Evolutionary conservation across 2,113 vertebrate species (phyloP), one percentile per base, ranked within the genome.

Genomic region (Takifugu flavidus): DNA sequence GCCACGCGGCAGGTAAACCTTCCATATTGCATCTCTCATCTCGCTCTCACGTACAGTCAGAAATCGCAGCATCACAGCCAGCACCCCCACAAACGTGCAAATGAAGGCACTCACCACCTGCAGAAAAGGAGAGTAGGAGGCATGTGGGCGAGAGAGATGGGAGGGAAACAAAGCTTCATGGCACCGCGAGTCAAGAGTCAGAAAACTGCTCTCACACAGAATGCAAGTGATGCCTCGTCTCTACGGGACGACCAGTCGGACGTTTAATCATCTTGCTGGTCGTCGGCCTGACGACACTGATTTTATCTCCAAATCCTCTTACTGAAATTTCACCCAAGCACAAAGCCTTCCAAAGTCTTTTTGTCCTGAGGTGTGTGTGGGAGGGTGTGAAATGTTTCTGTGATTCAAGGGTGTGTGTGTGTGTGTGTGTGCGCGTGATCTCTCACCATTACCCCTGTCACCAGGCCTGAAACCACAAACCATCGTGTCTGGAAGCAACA

Each of bases 41-140:
- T 57, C 53, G 13, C 29, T 52, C 69, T 68, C 56, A 52, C 75
- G 43, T 25, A 44, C 79, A 82, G 78, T 70, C 68, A 83, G 77
- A 80, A 74, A 82, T 84, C 82, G 74, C 80, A 80, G 70, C 75
- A 72, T 82, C 65, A 52, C 75, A 82, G 80, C 77, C 74, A 78
- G 82, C 72, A 74, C 86, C 80, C 86, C 81, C 70, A 85, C 83
- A 70, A 52, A 83, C 74, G 87, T 89, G 86, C 82, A 90, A 90
- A 87, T 88, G 78, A 89, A 84, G 75, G 72, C 77, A 72, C 68
- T 68, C 72, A 43, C 73, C 82, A 73, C 84, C 82, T 80, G 77
- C 74, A 81, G 72, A 72, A 74, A 77, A 79, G 65, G 75, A 56
- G 64, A 78, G 75, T 79, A 59, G 64, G 69, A 72, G 62, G 65